phyloP scores from a whole-genome alignment of 2,797 vertebrate genomes.

The Gallinago solitaria region DNA sequence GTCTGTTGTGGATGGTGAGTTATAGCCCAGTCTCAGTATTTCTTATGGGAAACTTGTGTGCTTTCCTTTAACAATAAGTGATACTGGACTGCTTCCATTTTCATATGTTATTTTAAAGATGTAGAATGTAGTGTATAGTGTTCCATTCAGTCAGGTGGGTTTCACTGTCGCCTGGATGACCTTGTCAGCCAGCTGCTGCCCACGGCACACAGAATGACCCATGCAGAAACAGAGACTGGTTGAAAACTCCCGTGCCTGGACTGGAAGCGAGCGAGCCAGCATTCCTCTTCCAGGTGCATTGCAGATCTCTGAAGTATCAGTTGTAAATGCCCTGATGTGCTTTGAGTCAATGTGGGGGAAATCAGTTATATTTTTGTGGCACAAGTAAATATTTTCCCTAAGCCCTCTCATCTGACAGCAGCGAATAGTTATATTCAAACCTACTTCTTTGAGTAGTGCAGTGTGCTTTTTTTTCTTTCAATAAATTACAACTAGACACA shows the following conservation, averaged over 20 bases:
- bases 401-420: neutral
- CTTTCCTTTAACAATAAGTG: neutral
- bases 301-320: neutral
- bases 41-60: neutral
- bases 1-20: neutral
- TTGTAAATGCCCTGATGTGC: neutral
- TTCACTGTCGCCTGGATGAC: neutral
- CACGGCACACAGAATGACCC: neutral
- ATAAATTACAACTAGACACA: neutral
- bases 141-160: accelerated
- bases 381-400: neutral
- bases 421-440: neutral
- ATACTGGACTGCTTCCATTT: neutral
- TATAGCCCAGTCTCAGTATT: neutral
- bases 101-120: neutral
- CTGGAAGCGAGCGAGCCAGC: neutral
- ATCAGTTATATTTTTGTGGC: neutral
- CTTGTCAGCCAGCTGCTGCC: neutral
- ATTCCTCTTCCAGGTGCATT: neutral
- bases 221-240: neutral
- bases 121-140: neutral
- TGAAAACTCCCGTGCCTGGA: neutral
- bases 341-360: neutral
- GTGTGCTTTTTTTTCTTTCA: neutral
- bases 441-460: neutral